Base-by-base conservation (phyloP, 2,888 invertebrate species). In the Teinopalpus imperialis region DNA sequence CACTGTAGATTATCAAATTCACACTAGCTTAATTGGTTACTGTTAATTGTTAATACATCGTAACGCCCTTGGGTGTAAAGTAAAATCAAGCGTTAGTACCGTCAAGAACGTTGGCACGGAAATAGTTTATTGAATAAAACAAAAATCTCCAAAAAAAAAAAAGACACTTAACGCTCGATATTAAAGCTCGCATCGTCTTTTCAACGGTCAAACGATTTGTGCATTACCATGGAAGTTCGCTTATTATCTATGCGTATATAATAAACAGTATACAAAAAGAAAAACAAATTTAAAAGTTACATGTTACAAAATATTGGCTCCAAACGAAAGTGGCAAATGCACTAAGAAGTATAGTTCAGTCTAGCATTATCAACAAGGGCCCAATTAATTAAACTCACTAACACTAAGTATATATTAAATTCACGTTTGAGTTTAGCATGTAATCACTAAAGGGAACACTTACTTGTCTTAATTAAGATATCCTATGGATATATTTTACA, bases 381-480 rank as follows among this genome's bases (percentile, higher is more conserved):
- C 68, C 61, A 57, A 61, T 60, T 61, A 70, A 69, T 68, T 56
- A 59, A 72, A 63, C 66, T 74, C 10, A 13, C 40, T 63, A 64
- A 65, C 50, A 51, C 73, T 77, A 75, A 66, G 59, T 69, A 69
- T 79, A 69, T 69, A 72, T 66, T 78, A 81, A 82, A 80, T 80
- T 81, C 82, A 80, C 72, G 64, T 69, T 69, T 78, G 81, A 85
- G 82, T 85, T 82, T 85, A 83, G 77, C 81, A 61, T 67, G 66
- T 74, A 73, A 65, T 70, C 63, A 74, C 81, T 81, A 81, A 77
- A 61, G 65, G 75, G 80, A 83, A 82, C 79, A 68, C 81, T 83
- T 82, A 85, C 1, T 24, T 39, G 41, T 66, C 70, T 71, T 56
- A 55, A 57, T 59, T 57, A 66, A 79, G 63, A 61, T 78, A 73